Conservation (phyloP, 2,113 vertebrate species). For the Leptobrachium leishanense region DNA sequence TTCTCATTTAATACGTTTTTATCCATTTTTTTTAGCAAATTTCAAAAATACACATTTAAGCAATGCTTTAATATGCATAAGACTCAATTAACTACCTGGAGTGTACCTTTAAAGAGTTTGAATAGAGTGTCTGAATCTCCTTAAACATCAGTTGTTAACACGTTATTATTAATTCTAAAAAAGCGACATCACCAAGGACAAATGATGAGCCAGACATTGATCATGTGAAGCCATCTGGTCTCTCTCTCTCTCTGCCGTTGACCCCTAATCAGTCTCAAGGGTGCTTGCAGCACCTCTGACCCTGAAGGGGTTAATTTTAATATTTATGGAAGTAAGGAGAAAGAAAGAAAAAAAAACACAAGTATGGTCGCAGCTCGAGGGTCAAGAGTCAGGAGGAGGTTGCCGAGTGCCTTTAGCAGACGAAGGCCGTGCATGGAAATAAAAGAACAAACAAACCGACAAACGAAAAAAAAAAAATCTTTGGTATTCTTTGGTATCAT, state of each 20-base stretch:
- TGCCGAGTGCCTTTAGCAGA: constrained; percentile 83
- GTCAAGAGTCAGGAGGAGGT: constrained; percentile 55
- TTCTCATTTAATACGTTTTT: too few species aligned
- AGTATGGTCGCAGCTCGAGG: constrained; percentile 52
- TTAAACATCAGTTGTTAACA: background rate
- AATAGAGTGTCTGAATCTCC: background rate
- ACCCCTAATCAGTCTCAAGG: constrained; percentile 29
- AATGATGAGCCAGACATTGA: constrained; percentile 41
- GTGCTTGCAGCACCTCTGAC: constrained; percentile 45
- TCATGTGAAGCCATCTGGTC: constrained; percentile 47
- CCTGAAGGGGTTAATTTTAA: constrained; percentile 49
- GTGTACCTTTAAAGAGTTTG: too few species aligned
- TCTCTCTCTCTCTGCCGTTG: constrained; percentile 47
- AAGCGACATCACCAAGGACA: background rate
- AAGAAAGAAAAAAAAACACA: constrained; percentile 72
- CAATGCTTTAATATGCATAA: too few species aligned
- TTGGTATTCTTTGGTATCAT: constrained; percentile 99
- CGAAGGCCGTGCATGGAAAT: constrained; percentile 79
- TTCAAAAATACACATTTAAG: too few species aligned
- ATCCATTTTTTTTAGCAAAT: too few species aligned
- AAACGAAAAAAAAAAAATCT: constrained; percentile 77
- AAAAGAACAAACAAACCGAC: constrained; percentile 49
- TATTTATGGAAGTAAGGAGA: constrained; percentile 54
- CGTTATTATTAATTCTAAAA: background rate
- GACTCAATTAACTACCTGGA: too few species aligned